A percentile compares a stretch with the other conserved stretches of the same genome.
Evolutionary conservation across 2,888 invertebrate species (phyloP).

Genomic region (Melanostoma scalare): DNA sequence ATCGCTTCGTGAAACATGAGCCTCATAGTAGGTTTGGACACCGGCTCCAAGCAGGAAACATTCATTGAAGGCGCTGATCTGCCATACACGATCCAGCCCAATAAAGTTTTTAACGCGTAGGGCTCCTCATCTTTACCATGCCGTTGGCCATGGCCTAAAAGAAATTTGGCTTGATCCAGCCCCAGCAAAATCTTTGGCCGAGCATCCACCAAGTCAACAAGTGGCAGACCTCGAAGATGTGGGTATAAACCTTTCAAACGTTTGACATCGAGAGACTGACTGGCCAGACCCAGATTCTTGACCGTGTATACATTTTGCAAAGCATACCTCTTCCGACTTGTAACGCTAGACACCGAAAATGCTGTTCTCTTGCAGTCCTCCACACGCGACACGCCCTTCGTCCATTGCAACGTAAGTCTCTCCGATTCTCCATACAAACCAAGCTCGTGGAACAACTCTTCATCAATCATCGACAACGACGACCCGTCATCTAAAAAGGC

Average conservation of each 20-base stretch:
- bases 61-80: conserved; percentile 18
- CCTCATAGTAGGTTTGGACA: conserved; percentile 12
- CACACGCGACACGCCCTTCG: conserved; percentile 7
- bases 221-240: conserved; percentile 11
- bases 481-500: conserved; percentile 42
- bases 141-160: conserved; percentile 12
- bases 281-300: not conserved
- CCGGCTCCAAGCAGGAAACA: conserved; percentile 1
- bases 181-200: conserved; percentile 27
- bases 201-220: conserved; percentile 2
- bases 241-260: conserved; percentile 4
- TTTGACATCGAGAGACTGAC: conserved; percentile 10
- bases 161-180: conserved; percentile 30
- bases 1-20: conserved; percentile 38
- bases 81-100: conserved; percentile 38
- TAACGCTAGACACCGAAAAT: conserved; percentile 5
- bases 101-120: conserved; percentile 8
- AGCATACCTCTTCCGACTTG: not conserved
- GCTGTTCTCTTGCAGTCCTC: conserved; percentile 26
- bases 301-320: conserved; percentile 23
- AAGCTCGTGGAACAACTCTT: conserved; percentile 38
- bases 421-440: conserved; percentile 24
- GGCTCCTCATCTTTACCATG: conserved; percentile 27
- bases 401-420: conserved; percentile 29
- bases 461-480: conserved; percentile 32